Conservation (phyloP, 2,113 vertebrate species). For the Aramus guarauna region DNA sequence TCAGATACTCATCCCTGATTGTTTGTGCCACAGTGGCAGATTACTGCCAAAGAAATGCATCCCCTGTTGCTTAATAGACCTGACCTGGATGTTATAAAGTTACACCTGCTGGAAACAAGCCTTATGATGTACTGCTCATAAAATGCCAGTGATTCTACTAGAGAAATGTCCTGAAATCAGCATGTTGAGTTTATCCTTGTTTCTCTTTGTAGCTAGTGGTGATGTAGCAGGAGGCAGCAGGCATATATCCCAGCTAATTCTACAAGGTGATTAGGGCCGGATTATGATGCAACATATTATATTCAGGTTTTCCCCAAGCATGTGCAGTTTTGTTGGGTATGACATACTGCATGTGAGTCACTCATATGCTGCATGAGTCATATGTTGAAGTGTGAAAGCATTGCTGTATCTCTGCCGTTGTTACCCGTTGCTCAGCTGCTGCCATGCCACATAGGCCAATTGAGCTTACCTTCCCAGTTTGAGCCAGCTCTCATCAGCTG, state of each 20-base stretch:
- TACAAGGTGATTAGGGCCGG: neutral
- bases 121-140: constrained; percentile 42
- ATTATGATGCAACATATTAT: neutral
- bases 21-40: constrained; percentile 42
- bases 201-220: neutral
- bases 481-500: constrained; percentile 17
- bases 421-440: constrained; percentile 60
- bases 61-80: constrained; percentile 56
- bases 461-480: constrained; percentile 42
- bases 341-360: constrained; percentile 56
- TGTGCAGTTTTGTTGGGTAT: constrained; percentile 37
- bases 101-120: constrained; percentile 53
- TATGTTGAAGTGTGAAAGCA: constrained; percentile 65
- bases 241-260: neutral
- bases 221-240: neutral
- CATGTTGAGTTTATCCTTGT: neutral
- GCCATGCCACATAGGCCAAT: constrained; percentile 22
- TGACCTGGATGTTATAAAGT: constrained; percentile 57
- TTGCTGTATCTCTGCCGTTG: constrained; percentile 37
- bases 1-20: constrained; percentile 54
- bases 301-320: neutral
- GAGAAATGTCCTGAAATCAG: constrained; percentile 40
- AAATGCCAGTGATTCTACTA: constrained; percentile 3
- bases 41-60: constrained; percentile 59
- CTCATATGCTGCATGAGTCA: constrained; percentile 55